These are phyloP conservation scores for Gymnarchus niloticus DNA, from an alignment of 2,113 vertebrate genomes.

Conservation along the genomic window DNA sequence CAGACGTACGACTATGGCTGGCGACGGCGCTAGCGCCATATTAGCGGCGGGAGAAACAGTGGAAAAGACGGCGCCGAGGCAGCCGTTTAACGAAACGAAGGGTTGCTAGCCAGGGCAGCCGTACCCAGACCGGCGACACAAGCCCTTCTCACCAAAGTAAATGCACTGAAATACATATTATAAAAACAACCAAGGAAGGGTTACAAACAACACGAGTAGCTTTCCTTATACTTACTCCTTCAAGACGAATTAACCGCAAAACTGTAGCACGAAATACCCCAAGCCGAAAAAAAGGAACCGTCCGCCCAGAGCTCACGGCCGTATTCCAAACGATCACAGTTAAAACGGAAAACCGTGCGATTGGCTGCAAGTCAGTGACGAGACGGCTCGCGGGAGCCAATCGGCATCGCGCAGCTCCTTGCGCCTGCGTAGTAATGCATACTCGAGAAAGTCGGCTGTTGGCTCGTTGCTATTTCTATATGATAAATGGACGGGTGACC, in stretches of 20 bases:
- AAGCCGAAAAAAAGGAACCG: background rate
- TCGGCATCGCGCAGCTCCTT: background rate
- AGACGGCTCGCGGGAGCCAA: background rate
- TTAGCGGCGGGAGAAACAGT: background rate
- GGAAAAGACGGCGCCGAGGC: background rate
- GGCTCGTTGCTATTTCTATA: no score
- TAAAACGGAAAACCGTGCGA: background rate
- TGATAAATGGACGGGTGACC: no score
- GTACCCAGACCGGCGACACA: no score
- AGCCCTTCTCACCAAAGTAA: no score
- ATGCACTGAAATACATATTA: background rate
- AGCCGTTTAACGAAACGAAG: background rate
- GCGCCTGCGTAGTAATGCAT: no score
- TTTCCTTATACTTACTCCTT: background rate
- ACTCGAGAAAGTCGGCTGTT: no score
- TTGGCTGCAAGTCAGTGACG: background rate
- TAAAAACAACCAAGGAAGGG: background rate
- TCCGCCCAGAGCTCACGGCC: background rate
- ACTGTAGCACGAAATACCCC: background rate
- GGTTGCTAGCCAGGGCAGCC: background rate
- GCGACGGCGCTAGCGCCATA: background rate
- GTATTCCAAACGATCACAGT: slow-evolving; percentile 36
- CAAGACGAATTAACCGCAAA: background rate
- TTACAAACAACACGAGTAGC: no score
- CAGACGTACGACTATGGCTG: background rate